Conservation (phyloP, 2,113 vertebrate species). For the Archocentrus centrarchus region DNA sequence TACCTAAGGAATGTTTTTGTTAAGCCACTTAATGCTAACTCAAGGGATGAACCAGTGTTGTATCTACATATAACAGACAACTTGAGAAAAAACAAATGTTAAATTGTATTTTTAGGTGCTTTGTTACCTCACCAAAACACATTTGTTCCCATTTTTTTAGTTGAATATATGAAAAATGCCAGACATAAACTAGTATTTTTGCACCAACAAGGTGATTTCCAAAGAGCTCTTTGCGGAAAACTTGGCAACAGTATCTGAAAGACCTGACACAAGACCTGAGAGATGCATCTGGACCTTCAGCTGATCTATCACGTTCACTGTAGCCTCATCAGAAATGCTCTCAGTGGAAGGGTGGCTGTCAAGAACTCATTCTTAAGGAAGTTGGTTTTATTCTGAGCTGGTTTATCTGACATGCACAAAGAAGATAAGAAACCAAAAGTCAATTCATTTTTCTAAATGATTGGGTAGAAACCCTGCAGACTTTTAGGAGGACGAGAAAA, state of each 20-base stretch:
- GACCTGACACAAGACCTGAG: background rate
- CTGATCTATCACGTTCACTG: no score
- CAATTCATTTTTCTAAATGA: background rate
- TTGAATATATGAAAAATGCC: background rate
- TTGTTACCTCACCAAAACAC: background rate
- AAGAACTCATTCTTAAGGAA: background rate
- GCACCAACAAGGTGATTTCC: no score
- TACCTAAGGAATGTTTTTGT: no score
- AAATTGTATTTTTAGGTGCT: background rate
- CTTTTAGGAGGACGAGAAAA: slow-evolving; percentile 24
- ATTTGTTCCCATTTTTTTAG: background rate
- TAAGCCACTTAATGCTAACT: no score
- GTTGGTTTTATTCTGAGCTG: background rate
- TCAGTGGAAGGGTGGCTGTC: background rate
- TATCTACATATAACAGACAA: no score
- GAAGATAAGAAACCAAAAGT: background rate
- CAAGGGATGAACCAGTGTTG: no score
- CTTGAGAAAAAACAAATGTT: no score
- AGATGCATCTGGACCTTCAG: background rate
- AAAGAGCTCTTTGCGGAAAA: no score
- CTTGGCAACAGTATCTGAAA: background rate
- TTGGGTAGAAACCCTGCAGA: background rate
- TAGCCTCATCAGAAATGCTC: background rate
- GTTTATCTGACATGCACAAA: background rate
- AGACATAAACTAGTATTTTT: background rate